Evolutionary conservation across 2,797 vertebrate species (phyloP).

Genomic region (Chaenodraco wilsoni): DNA sequence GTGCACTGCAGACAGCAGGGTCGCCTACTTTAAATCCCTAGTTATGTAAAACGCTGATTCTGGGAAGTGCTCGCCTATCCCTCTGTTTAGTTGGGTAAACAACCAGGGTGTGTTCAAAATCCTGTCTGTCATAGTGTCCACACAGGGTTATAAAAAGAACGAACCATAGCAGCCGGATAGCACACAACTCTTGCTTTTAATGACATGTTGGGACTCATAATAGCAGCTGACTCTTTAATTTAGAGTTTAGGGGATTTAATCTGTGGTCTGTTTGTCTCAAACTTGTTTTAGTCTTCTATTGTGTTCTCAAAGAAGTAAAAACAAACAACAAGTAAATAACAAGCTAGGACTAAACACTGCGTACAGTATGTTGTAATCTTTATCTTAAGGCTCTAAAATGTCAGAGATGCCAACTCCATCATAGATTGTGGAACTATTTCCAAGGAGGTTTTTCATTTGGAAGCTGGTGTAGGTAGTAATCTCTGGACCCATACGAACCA

Average conservation of each 20-base stretch:
- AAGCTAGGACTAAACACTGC: constrained; percentile 11
- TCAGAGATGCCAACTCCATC: constrained; percentile 27
- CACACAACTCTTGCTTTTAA: constrained; percentile 65
- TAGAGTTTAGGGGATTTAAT: constrained; percentile 55
- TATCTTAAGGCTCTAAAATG: constrained; percentile 37
- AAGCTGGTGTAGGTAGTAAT: constrained; percentile 68
- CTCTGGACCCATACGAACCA: constrained; percentile 68
- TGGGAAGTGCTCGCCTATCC: constrained; percentile 34
- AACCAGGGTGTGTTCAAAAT: constrained; percentile 68
- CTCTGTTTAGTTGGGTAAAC: constrained; percentile 61
- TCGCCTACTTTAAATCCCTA: neutral
- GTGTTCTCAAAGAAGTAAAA: neutral
- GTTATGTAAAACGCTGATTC: constrained; percentile 21
- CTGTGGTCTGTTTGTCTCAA: constrained; percentile 37
- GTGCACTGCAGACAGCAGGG: neutral
- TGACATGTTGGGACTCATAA: constrained; percentile 73
- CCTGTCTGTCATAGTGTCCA: constrained; percentile 58
- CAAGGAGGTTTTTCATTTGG: constrained; percentile 58
- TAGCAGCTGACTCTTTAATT: constrained; percentile 71
- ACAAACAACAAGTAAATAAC: constrained; percentile 40
- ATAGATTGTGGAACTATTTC: constrained; percentile 24
- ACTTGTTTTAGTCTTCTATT: constrained; percentile 32
- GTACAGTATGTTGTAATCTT: constrained; percentile 27
- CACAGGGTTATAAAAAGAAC: constrained; percentile 75
- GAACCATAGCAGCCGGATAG: constrained; percentile 55